Conservation (phyloP, 2,113 vertebrate genomes). For the Thermophis baileyi region DNA sequence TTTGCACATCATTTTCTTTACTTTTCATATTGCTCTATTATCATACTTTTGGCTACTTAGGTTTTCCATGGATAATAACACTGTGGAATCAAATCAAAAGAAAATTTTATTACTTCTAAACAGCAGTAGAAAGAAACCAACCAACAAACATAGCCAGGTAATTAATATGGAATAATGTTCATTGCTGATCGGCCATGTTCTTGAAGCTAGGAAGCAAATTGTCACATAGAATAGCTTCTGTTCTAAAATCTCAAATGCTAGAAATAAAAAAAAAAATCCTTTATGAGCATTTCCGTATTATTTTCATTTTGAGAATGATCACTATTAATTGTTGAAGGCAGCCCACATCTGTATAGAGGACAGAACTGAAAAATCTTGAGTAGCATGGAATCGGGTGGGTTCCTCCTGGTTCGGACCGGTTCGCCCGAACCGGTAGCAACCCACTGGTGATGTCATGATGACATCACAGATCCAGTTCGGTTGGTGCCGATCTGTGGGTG, state of each 20-base stretch:
- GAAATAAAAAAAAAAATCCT: neutral
- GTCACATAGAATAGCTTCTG: neutral
- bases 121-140: neutral
- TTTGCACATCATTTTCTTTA: neutral
- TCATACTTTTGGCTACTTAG: neutral
- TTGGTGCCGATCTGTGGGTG: no score
- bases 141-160: neutral
- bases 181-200: neutral
- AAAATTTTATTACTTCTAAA: neutral
- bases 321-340: neutral
- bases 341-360: neutral
- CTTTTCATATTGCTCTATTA: neutral
- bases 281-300: neutral
- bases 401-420: no score
- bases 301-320: neutral
- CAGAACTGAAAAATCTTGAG: neutral
- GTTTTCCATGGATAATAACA: neutral
- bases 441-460: no score
- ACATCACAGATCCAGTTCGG: no score
- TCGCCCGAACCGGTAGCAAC: no score
- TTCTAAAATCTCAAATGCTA: neutral
- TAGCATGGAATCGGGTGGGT: no score
- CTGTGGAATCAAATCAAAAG: neutral
- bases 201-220: neutral
- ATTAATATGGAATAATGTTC: neutral